Base-by-base conservation (phyloP, 2,888 invertebrate species). In the Melinaea marsaeus region DNA sequence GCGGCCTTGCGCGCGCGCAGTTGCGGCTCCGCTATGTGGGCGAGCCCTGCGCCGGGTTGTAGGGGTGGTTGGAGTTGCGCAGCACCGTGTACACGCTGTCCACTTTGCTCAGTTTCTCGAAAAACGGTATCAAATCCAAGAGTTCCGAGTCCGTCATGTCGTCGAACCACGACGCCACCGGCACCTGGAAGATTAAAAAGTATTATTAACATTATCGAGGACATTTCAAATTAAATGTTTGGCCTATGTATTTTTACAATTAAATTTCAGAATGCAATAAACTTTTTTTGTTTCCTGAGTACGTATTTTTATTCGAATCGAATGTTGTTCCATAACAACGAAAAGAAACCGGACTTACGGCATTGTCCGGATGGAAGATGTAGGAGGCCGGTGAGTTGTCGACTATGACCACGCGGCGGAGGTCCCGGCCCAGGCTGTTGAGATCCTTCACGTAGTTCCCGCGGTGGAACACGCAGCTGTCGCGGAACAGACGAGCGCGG, bases 391-490 rank as follows among this genome's bases (percentile, higher is more conserved):
- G 99, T 79, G 99, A 99, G 92, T 99, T 99, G 93, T 99, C 99
- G 74, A 99, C 97, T 80, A 99, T 99, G 79, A 99, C 95, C 79
- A 99, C 98, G 88, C 98, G 96, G 78, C 97, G 95, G 84, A 99
- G 92, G 90, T 99, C 98, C 72, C 99, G 94, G 67, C 99, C 99
- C 73, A 99, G 93, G 83, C 98, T 97, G 92, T 98, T 98, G 80
- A 99, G 94, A 93, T 99, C 99, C 93, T 99, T 99, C 79, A 99
- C 99, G 92, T 99, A 99, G 92, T 99, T 99, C 77, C 99, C 99
- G 90, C 98, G 94, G 92, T 99, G 98, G 93, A 98, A 99, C 88
- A 99, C 99, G 92, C 99, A 99, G 76, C 99, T 98, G 93, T 99
- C 99, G 87, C 99, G 95, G 93, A 99, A 99, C 81, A 99, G 92